Evolutionary conservation across 2,797 vertebrate genomes (phyloP).

Genomic region (Urophycis tenuis): DNA sequence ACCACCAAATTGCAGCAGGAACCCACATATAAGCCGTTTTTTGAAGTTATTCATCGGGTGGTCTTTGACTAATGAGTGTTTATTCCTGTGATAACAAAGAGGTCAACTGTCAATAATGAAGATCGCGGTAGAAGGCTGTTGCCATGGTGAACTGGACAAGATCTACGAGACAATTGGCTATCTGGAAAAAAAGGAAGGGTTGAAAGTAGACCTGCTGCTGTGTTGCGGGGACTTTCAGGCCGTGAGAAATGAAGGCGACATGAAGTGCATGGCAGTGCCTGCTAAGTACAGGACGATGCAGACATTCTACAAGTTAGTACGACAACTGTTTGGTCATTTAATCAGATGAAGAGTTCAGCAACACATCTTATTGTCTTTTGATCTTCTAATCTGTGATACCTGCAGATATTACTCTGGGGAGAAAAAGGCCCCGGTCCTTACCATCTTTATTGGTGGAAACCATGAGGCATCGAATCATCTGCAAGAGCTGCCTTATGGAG

Average conservation of each 20-base stretch:
- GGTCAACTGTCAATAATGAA: slow-evolving; percentile 72
- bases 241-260: slow-evolving; percentile 89
- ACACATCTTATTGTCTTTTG: not conserved
- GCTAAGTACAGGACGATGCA: slow-evolving; percentile 90
- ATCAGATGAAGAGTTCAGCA: not conserved
- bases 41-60: not conserved
- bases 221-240: slow-evolving; percentile 98
- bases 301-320: slow-evolving; percentile 88
- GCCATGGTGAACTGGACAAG: slow-evolving; percentile 94
- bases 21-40: not conserved
- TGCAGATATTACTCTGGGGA: slow-evolving; percentile 94
- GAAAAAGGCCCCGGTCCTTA: slow-evolving; percentile 90
- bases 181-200: slow-evolving; percentile 78
- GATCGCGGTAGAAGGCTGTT: slow-evolving; percentile 93
- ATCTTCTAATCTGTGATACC: slow-evolving; percentile 13
- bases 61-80: slow-evolving; percentile 7
- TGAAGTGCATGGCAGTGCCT: slow-evolving; percentile 94
- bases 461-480: slow-evolving; percentile 96
- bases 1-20: not conserved
- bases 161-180: slow-evolving; percentile 89
- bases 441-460: slow-evolving; percentile 95
- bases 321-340: not conserved
- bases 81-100: slow-evolving; percentile 2
- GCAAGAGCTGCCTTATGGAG: slow-evolving; percentile 93
- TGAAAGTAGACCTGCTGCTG: slow-evolving; percentile 83